Evolutionary conservation across 1,140 invertebrate genomes (phyloP).

Genomic region (Micrasema longulum): DNA sequence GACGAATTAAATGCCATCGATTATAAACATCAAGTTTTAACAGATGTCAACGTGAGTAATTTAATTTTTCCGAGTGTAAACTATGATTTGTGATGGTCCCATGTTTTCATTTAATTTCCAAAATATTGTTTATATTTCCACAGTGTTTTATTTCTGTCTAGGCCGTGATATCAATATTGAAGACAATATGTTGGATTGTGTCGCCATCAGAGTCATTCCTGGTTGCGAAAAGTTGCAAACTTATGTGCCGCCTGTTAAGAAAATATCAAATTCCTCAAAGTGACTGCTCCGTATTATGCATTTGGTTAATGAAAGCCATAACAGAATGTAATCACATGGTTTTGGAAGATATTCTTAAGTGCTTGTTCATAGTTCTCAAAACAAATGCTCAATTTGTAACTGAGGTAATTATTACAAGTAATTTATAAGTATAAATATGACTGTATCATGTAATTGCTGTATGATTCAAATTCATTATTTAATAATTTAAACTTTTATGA

Average conservation of each 20-base stretch:
- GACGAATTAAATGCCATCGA: slow-evolving; percentile 41
- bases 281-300: not conserved
- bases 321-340: slow-evolving; percentile 28
- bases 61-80: too few relatives aligned
- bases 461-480: too few relatives aligned
- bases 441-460: too few relatives aligned
- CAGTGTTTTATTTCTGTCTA: slow-evolving; percentile 4
- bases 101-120: not conserved
- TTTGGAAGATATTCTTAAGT: slow-evolving; percentile 42
- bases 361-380: slow-evolving; percentile 39
- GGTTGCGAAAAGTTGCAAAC: slow-evolving; percentile 45
- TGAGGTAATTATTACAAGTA: slow-evolving; percentile 27
- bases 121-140: not conserved
- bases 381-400: slow-evolving; percentile 25
- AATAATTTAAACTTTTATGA: too few relatives aligned
- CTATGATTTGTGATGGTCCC: too few relatives aligned
- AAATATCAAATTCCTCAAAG: slow-evolving; percentile 13
- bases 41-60: slow-evolving; percentile 20
- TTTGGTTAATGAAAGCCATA: slow-evolving; percentile 42
- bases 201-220: slow-evolving; percentile 38
- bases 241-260: slow-evolving; percentile 23
- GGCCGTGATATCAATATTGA: slow-evolving; percentile 31
- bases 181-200: slow-evolving; percentile 22
- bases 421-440: too few relatives aligned
- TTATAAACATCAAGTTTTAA: slow-evolving; percentile 18